These are phyloP conservation scores for Laspeyria flexula DNA, from an alignment of 2,888 invertebrate genomes.

Conservation along the genomic window DNA sequence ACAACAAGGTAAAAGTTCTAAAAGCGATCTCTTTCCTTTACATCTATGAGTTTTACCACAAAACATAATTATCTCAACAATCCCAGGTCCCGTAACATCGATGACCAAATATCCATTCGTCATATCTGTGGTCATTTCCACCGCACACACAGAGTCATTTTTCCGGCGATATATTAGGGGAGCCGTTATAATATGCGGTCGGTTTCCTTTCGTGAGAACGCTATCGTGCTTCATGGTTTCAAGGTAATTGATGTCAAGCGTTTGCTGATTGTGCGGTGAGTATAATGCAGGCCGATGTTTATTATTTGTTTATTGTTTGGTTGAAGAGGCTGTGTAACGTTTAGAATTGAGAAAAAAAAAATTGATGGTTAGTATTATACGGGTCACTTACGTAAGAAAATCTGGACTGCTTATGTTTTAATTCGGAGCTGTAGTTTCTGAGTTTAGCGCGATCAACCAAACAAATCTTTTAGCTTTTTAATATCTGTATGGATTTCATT, in stretches of 20 bases:
- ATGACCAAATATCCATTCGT: conserved; percentile 24
- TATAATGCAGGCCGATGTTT: conserved; percentile 46
- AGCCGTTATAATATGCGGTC: conserved; percentile 58
- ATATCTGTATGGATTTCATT: too few species aligned
- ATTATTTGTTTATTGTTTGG: conserved; percentile 32
- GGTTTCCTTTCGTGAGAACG: conserved; percentile 73
- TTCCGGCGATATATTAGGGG: conserved; percentile 49
- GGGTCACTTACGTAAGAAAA: too few species aligned
- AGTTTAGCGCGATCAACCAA: too few species aligned
- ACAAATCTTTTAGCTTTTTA: too few species aligned
- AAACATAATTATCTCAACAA: conserved; percentile 2
- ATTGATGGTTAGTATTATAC: not conserved
- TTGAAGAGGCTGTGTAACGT: too few species aligned
- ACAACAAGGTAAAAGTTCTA: too few species aligned
- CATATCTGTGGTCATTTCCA: conserved; percentile 39
- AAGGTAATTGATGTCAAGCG: conserved; percentile 72
- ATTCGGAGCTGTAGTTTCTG: too few species aligned
- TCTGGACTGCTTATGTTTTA: too few species aligned
- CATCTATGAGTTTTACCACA: conserved; percentile 2
- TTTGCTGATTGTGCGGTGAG: conserved; percentile 60
- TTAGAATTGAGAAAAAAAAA: not conserved
- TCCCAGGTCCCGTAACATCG: conserved; percentile 2
- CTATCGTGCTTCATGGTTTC: conserved; percentile 63
- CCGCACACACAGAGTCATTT: conserved; percentile 33
- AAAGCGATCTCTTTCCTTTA: not conserved